phyloP scores from a whole-genome alignment of 1,140 invertebrate species.

The Heliothis virescens region DNA sequence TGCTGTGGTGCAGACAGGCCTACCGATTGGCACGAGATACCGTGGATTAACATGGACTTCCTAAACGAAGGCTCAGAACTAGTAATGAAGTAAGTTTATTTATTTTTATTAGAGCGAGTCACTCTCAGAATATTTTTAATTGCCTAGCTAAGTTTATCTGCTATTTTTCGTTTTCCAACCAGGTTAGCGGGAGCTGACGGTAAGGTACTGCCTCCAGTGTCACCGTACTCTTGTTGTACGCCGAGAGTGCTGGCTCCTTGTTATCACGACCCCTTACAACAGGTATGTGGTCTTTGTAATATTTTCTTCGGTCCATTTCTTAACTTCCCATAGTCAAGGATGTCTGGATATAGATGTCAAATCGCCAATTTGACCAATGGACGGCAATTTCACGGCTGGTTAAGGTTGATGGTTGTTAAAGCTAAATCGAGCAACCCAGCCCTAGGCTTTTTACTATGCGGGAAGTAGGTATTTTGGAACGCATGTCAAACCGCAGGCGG shows the following conservation, averaged over 20 bases:
- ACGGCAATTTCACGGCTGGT: too few species aligned
- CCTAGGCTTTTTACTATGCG: too few species aligned
- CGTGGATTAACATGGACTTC: conserved; percentile 79
- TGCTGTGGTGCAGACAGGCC: conserved; percentile 29
- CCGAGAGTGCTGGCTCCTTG: conserved; percentile 72
- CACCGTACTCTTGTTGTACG: conserved; percentile 79
- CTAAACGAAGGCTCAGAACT: conserved; percentile 72
- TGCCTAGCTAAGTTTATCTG: conserved; percentile 2
- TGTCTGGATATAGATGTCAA: too few species aligned
- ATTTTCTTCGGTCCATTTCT: background rate
- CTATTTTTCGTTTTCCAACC: background rate
- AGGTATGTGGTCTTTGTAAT: conserved; percentile 57
- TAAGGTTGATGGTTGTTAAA: too few species aligned
- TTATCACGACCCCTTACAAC: conserved; percentile 79
- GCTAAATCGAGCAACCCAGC: too few species aligned
- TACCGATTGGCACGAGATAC: conserved; percentile 56
- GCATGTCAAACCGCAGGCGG: too few species aligned
- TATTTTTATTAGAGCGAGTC: too few species aligned
- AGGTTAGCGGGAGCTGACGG: conserved; percentile 74
- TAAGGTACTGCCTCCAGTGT: conserved; percentile 69
- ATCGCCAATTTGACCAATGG: too few species aligned
- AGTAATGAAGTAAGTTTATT: conserved; percentile 68
- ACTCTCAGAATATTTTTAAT: background rate
- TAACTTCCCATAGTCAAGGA: too few species aligned
- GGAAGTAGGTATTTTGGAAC: too few species aligned